Base-by-base conservation (phyloP, 2,113 vertebrate genomes). In the Arenaria interpres region DNA sequence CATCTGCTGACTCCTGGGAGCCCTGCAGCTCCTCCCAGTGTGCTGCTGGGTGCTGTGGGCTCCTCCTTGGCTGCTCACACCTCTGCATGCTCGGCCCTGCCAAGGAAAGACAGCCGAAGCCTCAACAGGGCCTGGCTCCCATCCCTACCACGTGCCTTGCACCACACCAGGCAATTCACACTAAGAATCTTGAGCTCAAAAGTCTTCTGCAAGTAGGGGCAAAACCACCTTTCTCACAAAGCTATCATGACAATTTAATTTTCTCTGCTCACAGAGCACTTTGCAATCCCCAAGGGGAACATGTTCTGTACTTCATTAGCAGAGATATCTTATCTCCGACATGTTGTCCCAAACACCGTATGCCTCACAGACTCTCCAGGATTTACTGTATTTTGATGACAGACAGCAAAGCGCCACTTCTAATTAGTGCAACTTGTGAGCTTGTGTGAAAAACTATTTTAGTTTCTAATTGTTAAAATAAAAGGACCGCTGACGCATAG, bases 31-130 rank as follows among this genome's bases (percentile, higher is more conserved):
- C 43, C 33, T 86, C 5, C 20, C 64, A 67, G 32, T 0, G 2
- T 25, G 4, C 35, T 50, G 33, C 46, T 46, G 69, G 43, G 85
- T 10, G 4, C 69, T 4, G 1, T 1, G 1, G 64, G 37, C n/a
- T 88, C 35, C 32, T 93, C 28, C 64, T 39, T 0, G 0, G 30
- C 24, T 30, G 63, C 67, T 69, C 14, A 28, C 24, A 33, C 25
- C 24, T 28, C 62, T 5, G 1, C 9, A 4, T 16, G 17, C 60
- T 74, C 1, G 1, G 15, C 9, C 39, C 32, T 9, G 1, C 15
- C 35, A 33, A 50, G 21, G 39, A 45, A 48, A 28, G 28, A 60
- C 13, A 13, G 18, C 13, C 0, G 1, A 45, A 41, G 39, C 30
- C 66, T 56, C 5, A 12, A 33, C 43, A 62, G n/a, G 25, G 25